Evolutionary conservation across 2,888 invertebrate species (phyloP), one percentile per base, ranked within the genome.

Genomic region (Lymantria dispar): DNA sequence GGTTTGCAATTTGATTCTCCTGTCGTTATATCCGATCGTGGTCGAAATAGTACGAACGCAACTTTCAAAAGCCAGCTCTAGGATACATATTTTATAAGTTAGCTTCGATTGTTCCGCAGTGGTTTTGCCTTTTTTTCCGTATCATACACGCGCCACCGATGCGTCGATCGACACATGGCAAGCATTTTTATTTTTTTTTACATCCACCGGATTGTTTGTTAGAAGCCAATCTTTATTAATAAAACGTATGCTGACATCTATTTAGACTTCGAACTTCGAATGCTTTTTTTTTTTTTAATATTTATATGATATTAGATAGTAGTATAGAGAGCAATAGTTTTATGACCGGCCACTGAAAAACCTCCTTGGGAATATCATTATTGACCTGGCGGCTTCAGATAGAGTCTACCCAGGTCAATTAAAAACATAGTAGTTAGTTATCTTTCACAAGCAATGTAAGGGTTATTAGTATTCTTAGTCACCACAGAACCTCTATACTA

Each of bases 71-170:
- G 87, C 88, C 83, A 78, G 81, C 75, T 64, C 66, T 75, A 72
- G 78, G 73, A 83, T 91, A 83, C 88, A 91, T 91, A 89, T 91
- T 91, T 91, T 88, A 91, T 90, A 89, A 87, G 83, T 85, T 81
- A 81, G 81, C 86, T 90, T 90, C 91, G 90, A 90, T 90, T 91
- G 90, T 91, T 88, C 90, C 84, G 82, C 77, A 70, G 81, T 83
- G 82, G 83, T 80, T 78, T 65, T 58, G 36, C 60, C 72, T 79
- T 82, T 80, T 64, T 68, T 58, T 69, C 58, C 76, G 77, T 81
- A 85, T 85, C 84, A 83, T 80, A 77, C 78, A 74, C 78, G 74
- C 75, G 75, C 78, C 76, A 77, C 80, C 87, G 80, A 86, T 86
- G 79, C 78, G 77, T 77, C 78, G 75, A 85, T 87, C 84, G 87